phyloP scores from a whole-genome alignment of 2,888 invertebrate species.

The Pterobdella sp. region DNA sequence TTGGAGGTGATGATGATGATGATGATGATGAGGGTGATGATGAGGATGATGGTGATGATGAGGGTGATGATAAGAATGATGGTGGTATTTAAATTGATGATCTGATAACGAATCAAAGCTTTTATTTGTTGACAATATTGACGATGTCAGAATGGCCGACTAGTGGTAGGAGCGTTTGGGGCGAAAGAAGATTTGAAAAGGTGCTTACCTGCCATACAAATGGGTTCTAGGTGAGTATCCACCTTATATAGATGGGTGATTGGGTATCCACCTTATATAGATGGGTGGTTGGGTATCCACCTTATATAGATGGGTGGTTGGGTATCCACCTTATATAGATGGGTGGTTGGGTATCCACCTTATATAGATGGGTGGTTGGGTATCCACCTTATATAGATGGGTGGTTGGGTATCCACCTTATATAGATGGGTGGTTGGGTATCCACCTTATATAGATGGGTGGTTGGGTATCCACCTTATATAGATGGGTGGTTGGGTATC shows the following conservation, averaged over 20 bases:
- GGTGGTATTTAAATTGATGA: neutral
- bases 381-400: no score
- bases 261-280: no score
- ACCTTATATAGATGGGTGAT: neutral
- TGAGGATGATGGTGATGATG: no score
- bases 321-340: no score
- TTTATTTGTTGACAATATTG: neutral
- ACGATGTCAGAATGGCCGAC: neutral
- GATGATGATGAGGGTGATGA: no score
- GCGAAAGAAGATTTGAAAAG: slow-evolving; percentile 12
- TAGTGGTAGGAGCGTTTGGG: slow-evolving; percentile 27
- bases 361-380: no score
- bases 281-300: neutral
- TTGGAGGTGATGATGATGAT: slow-evolving; percentile 4
- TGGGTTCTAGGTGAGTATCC: slow-evolving; percentile 19
- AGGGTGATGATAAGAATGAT: no score
- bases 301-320: neutral
- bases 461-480: no score
- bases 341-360: neutral
- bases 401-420: no score
- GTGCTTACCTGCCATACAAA: slow-evolving; percentile 26
- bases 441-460: no score
- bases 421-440: no score
- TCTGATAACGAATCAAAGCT: neutral
- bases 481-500: no score